Evolutionary conservation across 2,797 vertebrate species (phyloP).

Genomic region (Spea hammondii): DNA sequence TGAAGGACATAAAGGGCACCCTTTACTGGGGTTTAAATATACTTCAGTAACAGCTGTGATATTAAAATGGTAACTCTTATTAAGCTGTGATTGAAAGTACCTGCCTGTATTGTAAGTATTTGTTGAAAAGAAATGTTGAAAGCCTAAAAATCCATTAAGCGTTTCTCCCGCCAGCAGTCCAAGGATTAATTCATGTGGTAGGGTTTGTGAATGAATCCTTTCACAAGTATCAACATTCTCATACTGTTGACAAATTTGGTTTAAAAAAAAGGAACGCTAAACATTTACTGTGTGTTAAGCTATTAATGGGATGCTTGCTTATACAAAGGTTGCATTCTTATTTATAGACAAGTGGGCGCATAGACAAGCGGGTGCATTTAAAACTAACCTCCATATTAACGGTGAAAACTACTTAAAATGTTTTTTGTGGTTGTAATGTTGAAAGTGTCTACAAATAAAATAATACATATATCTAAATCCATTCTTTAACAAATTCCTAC

Average conservation of each 20-base stretch:
- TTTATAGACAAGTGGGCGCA: too few relatives aligned
- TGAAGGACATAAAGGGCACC: neutral
- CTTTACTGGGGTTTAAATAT: constrained; percentile 12
- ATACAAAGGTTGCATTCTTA: neutral
- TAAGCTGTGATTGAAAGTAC: neutral
- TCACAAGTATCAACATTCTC: constrained; percentile 10
- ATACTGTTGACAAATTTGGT: constrained; percentile 1
- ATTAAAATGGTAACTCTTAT: constrained; percentile 38
- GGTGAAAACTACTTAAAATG: too few relatives aligned
- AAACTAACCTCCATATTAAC: too few relatives aligned
- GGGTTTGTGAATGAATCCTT: constrained; percentile 25
- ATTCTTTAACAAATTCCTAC: too few relatives aligned
- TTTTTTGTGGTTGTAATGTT: too few relatives aligned
- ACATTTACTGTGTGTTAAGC: constrained; percentile 1
- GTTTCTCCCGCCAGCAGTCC: constrained; percentile 28
- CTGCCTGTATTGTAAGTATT: neutral
- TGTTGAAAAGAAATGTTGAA: constrained; percentile 4
- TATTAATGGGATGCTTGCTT: neutral
- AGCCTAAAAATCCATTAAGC: constrained; percentile 30
- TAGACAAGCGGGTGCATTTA: too few relatives aligned
- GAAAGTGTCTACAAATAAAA: too few relatives aligned
- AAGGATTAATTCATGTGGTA: constrained; percentile 18
- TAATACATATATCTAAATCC: too few relatives aligned
- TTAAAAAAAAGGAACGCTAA: too few relatives aligned
- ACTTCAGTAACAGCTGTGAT: constrained; percentile 19